phyloP scores from a whole-genome alignment of 2,888 invertebrate genomes.

The Cosmopolites sordidus region DNA sequence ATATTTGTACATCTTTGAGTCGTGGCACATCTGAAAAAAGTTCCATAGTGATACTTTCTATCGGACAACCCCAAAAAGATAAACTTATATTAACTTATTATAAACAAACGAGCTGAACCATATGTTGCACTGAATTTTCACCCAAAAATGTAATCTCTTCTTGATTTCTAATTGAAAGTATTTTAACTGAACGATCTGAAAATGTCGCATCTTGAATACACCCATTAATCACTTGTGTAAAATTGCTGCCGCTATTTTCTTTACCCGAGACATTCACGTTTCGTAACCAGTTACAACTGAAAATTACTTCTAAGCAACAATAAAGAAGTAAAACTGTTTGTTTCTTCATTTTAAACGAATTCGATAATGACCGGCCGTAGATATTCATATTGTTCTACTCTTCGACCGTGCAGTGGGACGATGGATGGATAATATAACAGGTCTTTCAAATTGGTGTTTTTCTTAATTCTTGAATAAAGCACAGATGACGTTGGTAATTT shows the following conservation, averaged over 20 bases:
- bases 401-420: neutral
- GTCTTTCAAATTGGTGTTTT: too few species aligned
- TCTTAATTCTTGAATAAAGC: too few species aligned
- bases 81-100: slow-evolving; percentile 17
- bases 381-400: neutral
- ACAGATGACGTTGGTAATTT: too few species aligned
- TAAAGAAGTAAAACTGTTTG: neutral
- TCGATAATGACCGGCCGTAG: neutral
- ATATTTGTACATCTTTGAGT: slow-evolving; percentile 19
- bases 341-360: neutral
- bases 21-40: slow-evolving; percentile 23
- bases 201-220: slow-evolving; percentile 9
- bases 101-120: slow-evolving; percentile 3
- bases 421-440: neutral
- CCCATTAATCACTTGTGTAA: slow-evolving; percentile 8
- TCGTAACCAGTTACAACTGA: slow-evolving; percentile 1
- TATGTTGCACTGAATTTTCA: slow-evolving; percentile 16
- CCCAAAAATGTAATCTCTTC: slow-evolving; percentile 5
- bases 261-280: slow-evolving; percentile 2
- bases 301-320: neutral
- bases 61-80: slow-evolving; percentile 14
- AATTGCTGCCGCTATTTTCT: neutral
- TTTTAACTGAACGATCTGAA: slow-evolving; percentile 2
- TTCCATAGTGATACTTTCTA: slow-evolving; percentile 3
- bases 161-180: slow-evolving; percentile 9